Conservation (phyloP, 1,140 invertebrate species). For the Hestina assimilis region DNA sequence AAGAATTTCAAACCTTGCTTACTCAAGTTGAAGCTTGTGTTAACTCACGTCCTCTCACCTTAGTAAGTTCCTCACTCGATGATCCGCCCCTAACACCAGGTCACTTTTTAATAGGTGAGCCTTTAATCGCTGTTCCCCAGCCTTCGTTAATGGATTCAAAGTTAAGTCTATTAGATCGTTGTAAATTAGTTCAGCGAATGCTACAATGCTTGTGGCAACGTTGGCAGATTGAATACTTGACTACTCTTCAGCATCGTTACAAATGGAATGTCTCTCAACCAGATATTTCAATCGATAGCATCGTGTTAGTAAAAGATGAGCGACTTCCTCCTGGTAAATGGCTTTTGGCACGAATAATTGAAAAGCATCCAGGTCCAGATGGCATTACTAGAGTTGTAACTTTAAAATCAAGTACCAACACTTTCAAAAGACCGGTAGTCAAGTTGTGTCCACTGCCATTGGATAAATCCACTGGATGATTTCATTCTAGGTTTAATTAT, state of each 20-base stretch:
- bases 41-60: conserved; percentile 26
- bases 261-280: background rate
- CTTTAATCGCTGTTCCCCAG: background rate
- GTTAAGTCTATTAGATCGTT: background rate
- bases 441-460: too few relatives aligned
- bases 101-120: conserved; percentile 30
- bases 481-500: too few relatives aligned
- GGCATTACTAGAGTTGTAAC: too few relatives aligned
- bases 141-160: too few relatives aligned
- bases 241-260: background rate
- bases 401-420: too few relatives aligned
- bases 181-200: background rate
- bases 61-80: background rate
- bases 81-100: conserved; percentile 27
- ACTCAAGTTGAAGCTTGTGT: conserved; percentile 37
- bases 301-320: too few relatives aligned
- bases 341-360: too few relatives aligned
- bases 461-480: too few relatives aligned
- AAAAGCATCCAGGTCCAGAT: too few relatives aligned
- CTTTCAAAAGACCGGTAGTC: too few relatives aligned
- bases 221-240: background rate
- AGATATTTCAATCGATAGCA: too few relatives aligned
- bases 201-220: background rate
- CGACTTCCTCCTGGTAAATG: too few relatives aligned
- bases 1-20: conserved; percentile 29